Evolutionary conservation across 2,888 invertebrate species (phyloP).

Genomic region (Hedya salicella): DNA sequence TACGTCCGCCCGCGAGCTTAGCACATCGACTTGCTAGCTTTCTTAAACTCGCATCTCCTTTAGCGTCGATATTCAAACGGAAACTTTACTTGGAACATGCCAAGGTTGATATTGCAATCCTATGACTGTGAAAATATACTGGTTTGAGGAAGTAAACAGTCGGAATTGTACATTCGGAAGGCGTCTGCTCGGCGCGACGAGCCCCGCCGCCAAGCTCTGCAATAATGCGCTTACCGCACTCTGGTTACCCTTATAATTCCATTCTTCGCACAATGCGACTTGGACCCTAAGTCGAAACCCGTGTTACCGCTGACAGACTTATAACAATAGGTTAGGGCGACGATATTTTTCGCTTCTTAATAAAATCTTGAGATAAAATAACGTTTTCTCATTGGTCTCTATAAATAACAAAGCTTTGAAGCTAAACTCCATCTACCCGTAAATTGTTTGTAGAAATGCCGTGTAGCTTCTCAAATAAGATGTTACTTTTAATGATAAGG

Average conservation of each 20-base stretch:
- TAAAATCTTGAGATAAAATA: conserved; percentile 35
- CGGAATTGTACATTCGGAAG: conserved; percentile 75
- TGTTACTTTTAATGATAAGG: conserved; percentile 40
- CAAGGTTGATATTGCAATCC: conserved; percentile 13
- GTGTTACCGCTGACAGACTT: conserved; percentile 68
- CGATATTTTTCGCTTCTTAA: conserved; percentile 44
- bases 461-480: conserved; percentile 30
- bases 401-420: conserved; percentile 14
- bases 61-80: background rate
- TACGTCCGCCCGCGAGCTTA: conserved; percentile 71
- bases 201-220: conserved; percentile 66
- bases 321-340: conserved; percentile 51
- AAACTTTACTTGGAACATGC: conserved; percentile 3
- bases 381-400: conserved; percentile 14
- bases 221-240: conserved; percentile 80
- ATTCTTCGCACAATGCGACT: conserved; percentile 72
- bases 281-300: conserved; percentile 77
- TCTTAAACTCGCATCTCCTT: conserved; percentile 8
- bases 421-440: background rate
- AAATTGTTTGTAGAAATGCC: conserved; percentile 11
- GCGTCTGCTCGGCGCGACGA: conserved; percentile 64
- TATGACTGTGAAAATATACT: background rate
- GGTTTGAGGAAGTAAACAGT: conserved; percentile 20
- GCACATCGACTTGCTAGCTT: conserved; percentile 59
- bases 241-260: conserved; percentile 74